These are phyloP conservation scores for Acrocera orbiculus DNA, from an alignment of 2,888 invertebrate genomes.

Conservation along the genomic window DNA sequence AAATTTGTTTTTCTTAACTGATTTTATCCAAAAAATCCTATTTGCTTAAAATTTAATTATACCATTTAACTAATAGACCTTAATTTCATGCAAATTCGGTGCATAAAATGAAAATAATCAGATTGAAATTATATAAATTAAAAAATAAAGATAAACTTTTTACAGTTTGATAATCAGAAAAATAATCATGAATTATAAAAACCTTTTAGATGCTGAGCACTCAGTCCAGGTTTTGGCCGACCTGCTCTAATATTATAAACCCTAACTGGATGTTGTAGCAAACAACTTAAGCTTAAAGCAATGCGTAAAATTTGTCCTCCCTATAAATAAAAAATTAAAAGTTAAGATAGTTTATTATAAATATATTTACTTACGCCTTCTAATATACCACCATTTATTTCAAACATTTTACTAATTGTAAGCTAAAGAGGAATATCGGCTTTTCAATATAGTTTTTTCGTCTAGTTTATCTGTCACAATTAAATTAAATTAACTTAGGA, in stretches of 20 bases:
- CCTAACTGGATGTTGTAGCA: conserved; percentile 51
- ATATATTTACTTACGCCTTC: conserved; percentile 48
- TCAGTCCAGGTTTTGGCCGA: conserved; percentile 64
- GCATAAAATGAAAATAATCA: too few relatives aligned
- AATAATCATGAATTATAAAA: conserved; percentile 11
- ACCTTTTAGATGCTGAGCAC: conserved; percentile 69
- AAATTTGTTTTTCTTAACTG: too few relatives aligned
- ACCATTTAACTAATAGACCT: too few relatives aligned
- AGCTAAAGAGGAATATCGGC: too few relatives aligned
- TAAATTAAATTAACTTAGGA: too few relatives aligned
- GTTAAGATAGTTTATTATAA: neutral
- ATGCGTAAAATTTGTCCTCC: conserved; percentile 83
- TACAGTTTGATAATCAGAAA: too few relatives aligned
- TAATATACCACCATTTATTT: conserved; percentile 61
- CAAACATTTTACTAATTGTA: conserved; percentile 19
- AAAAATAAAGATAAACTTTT: too few relatives aligned
- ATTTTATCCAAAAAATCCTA: too few relatives aligned
- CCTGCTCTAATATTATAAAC: conserved; percentile 67
- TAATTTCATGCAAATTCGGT: too few relatives aligned
- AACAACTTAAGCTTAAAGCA: conserved; percentile 59
- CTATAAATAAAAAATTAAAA: conserved; percentile 30
- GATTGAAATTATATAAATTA: too few relatives aligned
- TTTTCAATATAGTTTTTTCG: too few relatives aligned
- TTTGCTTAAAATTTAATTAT: neutral
- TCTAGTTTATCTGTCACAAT: too few relatives aligned